Conservation (phyloP, 2,888 invertebrate genomes). For the Trissolcus brochymenae region DNA sequence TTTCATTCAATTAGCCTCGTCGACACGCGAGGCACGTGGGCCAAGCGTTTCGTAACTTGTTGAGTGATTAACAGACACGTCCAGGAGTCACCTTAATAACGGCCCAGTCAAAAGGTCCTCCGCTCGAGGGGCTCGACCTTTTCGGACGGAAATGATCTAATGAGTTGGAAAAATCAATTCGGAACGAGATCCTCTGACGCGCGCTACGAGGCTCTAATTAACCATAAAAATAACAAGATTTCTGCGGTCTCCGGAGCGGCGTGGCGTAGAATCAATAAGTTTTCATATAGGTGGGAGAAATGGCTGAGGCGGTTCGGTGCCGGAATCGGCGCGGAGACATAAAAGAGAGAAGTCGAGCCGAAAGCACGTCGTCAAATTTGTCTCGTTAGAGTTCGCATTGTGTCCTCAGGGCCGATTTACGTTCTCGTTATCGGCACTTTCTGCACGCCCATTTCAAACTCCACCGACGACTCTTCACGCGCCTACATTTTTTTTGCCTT, state of each 20-base stretch:
- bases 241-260: constrained; percentile 59
- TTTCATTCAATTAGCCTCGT: constrained; percentile 56
- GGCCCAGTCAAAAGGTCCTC: constrained; percentile 50
- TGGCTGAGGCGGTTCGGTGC: constrained; percentile 2
- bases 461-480: constrained; percentile 46
- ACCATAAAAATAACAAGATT: constrained; percentile 75
- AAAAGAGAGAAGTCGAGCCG: constrained; percentile 61
- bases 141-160: constrained; percentile 69
- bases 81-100: constrained; percentile 44
- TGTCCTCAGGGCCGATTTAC: constrained; percentile 70
- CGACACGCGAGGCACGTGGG: constrained; percentile 54
- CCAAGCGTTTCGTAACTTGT: constrained; percentile 48
- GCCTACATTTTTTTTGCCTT: constrained; percentile 34
- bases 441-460: constrained; percentile 43
- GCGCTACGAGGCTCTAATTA: constrained; percentile 69
- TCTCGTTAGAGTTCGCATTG: constrained; percentile 76
- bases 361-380: constrained; percentile 74
- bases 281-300: constrained; percentile 42
- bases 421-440: constrained; percentile 62
- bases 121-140: constrained; percentile 56
- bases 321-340: constrained; percentile 57
- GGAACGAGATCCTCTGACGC: constrained; percentile 57
- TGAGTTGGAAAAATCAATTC: constrained; percentile 74
- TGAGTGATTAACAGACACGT: constrained; percentile 58
- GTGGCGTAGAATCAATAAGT: constrained; percentile 53